These are phyloP conservation scores for Verasper variegatus DNA, from an alignment of 2,113 vertebrate genomes.

Conservation along the genomic window DNA sequence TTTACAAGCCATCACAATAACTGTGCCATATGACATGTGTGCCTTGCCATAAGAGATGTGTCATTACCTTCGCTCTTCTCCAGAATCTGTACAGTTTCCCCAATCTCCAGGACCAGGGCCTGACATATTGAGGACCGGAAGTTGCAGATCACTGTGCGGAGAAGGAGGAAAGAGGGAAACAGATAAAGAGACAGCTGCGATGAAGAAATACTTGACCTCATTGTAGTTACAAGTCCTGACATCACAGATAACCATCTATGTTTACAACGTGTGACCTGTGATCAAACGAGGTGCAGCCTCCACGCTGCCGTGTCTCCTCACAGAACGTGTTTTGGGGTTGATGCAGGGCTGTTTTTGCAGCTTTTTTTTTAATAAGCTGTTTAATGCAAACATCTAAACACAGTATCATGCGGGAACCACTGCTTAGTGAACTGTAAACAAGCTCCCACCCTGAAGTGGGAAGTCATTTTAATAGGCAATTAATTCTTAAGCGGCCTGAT, in stretches of 20 bases:
- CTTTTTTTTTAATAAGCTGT: constrained; percentile 63
- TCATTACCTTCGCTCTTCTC: constrained; percentile 95
- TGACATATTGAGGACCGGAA: constrained; percentile 94
- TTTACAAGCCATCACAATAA: not conserved
- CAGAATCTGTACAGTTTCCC: constrained; percentile 97
- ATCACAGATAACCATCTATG: not conserved
- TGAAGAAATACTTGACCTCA: not conserved
- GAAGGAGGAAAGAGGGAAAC: constrained; percentile 12
- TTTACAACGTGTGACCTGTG: constrained; percentile 27
- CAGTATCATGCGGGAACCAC: constrained; percentile 49
- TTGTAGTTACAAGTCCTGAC: not conserved
- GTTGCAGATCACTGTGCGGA: constrained; percentile 91
- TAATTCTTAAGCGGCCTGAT: constrained; percentile 73
- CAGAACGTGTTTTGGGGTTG: constrained; percentile 38
- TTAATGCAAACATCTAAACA: constrained; percentile 63
- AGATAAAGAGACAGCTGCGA: not conserved
- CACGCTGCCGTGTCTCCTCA: not conserved
- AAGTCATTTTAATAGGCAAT: constrained; percentile 74
- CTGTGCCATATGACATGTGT: not conserved
- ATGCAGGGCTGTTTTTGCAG: not conserved
- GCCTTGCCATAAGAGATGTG: not conserved
- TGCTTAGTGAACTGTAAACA: constrained; percentile 70
- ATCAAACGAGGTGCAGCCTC: constrained; percentile 10
- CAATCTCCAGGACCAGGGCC: constrained; percentile 94
- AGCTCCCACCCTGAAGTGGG: constrained; percentile 67